A percentile compares a stretch with the other conserved stretches of the same genome.
Conservation (phyloP, 2,113 vertebrate species). For the Leptobrachium ailaonicum region DNA sequence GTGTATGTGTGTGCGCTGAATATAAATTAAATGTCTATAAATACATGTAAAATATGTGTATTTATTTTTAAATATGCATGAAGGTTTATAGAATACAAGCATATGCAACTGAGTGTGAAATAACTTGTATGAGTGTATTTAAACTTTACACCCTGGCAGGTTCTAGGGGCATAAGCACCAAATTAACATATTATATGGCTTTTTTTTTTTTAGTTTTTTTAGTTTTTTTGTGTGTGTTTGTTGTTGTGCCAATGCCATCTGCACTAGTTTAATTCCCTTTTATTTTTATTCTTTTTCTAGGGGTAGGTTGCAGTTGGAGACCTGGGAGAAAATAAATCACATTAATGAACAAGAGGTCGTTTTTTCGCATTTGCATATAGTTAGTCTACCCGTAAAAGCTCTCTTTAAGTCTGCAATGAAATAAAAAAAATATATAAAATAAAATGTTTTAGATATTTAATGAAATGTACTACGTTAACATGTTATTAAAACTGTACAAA, state of each 20-base stretch:
- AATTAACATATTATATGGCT: too few species aligned
- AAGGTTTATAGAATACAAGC: too few species aligned
- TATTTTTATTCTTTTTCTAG: not conserved
- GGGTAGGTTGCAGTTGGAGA: not conserved
- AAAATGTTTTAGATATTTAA: not conserved
- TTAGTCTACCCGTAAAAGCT: too few species aligned
- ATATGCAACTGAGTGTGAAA: not conserved
- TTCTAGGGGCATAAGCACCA: too few species aligned
- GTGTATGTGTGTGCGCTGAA: not conserved
- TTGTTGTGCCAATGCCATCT: not conserved
- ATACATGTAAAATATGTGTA: not conserved
- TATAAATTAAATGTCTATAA: not conserved
- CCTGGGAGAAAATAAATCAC: not conserved
- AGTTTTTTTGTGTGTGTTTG: not conserved
- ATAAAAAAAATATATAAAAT: not conserved
- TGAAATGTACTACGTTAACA: not conserved
- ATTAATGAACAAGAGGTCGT: not conserved
- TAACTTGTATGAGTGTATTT: slow-evolving; percentile 17
- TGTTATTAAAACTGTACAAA: not conserved
- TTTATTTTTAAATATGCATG: not conserved
- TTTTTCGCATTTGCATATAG: not conserved
- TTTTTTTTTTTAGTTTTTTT: not conserved
- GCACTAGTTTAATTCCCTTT: not conserved
- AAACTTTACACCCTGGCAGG: not conserved
- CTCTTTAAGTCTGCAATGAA: too few species aligned